Conservation (phyloP, 2,888 invertebrate species). For the Hipparchia semele region DNA sequence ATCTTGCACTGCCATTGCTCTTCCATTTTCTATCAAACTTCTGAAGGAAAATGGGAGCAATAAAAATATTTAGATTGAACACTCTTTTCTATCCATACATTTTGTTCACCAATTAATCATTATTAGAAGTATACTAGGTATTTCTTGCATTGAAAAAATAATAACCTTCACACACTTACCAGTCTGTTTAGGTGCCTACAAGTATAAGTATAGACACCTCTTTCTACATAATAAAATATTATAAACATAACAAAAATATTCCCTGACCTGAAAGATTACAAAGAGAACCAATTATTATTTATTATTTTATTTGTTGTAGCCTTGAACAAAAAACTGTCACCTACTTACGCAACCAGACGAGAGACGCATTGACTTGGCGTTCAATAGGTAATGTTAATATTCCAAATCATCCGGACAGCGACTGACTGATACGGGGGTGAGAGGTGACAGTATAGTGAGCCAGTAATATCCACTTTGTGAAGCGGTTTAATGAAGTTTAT, state of each 20-base stretch:
- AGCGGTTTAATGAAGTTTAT: constrained; percentile 23
- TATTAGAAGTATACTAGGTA: no score
- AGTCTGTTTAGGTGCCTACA: no score
- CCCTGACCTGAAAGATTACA: constrained; percentile 16
- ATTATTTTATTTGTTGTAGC: neutral
- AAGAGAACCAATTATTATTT: constrained; percentile 7
- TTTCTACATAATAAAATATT: neutral
- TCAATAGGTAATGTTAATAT: constrained; percentile 19
- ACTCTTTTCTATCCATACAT: no score
- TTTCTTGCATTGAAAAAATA: no score
- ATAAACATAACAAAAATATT: neutral
- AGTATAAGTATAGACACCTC: neutral
- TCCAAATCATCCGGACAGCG: constrained; percentile 27
- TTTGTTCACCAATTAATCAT: no score
- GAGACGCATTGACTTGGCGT: constrained; percentile 8
- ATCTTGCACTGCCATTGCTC: no score
- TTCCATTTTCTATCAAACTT: no score
- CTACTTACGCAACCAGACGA: constrained; percentile 29
- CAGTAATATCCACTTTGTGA: constrained; percentile 26
- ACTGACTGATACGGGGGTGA: constrained; percentile 35
- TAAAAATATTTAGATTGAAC: no score
- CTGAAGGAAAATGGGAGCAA: no score
- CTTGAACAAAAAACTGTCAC: constrained; percentile 21
- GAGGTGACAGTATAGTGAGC: constrained; percentile 34
- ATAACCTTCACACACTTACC: no score